A percentile compares a stretch with the other conserved stretches of the same genome.
phyloP scores from a whole-genome alignment of 2,797 vertebrate species.

The Crocidura indochinensis region DNA sequence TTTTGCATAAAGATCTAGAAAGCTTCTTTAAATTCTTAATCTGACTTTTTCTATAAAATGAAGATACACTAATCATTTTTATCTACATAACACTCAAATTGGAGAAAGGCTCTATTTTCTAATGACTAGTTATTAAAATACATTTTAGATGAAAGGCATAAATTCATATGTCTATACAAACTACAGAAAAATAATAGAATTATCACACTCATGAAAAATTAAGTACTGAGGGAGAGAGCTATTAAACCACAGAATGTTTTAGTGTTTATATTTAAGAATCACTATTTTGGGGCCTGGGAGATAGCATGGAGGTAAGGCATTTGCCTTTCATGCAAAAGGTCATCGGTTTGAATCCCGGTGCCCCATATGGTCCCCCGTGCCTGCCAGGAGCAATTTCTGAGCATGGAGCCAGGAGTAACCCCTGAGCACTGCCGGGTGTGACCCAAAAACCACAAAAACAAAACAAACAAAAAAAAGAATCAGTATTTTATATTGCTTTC shows the following conservation, averaged over 20 bases:
- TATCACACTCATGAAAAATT: slow-evolving; percentile 51
- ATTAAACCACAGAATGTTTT: background rate
- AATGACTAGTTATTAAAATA: slow-evolving; percentile 54
- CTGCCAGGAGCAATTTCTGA: no score
- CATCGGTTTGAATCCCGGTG: no score
- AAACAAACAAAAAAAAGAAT: no score
- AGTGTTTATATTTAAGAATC: slow-evolving; percentile 62
- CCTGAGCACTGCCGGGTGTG: no score
- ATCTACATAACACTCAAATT: slow-evolving; percentile 50
- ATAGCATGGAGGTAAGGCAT: no score
- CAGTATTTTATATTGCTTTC: slow-evolving; percentile 61
- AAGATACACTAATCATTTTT: slow-evolving; percentile 62
- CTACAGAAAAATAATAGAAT: slow-evolving; percentile 48
- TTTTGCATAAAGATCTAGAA: slow-evolving; percentile 46
- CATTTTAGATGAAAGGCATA: slow-evolving; percentile 60
- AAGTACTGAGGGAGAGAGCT: background rate
- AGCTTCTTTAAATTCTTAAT: background rate
- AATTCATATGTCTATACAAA: slow-evolving; percentile 66
- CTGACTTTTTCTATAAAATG: slow-evolving; percentile 34
- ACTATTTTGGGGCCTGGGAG: no score
- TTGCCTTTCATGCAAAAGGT: no score
- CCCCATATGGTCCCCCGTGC: no score
- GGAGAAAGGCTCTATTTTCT: slow-evolving; percentile 51
- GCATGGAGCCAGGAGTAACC: no score
- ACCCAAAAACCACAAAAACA: no score